Conservation (phyloP, 1,140 invertebrate species). For the Octopus sinensis region DNA sequence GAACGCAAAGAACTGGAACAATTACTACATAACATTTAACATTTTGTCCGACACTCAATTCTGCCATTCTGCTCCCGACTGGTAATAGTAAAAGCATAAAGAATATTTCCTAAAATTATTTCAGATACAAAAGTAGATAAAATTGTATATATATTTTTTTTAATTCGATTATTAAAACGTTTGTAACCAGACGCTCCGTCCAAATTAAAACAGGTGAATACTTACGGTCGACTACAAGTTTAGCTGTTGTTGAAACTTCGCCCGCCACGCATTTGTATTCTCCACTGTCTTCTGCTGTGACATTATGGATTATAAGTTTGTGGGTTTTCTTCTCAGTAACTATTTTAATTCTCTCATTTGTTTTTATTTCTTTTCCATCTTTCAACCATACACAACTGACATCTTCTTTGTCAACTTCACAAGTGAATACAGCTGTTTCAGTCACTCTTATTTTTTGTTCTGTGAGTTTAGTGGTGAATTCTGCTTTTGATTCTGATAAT, state of each 20-base stretch:
- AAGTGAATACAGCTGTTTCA: constrained; percentile 33
- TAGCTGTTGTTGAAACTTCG: not conserved
- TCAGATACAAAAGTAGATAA: no score
- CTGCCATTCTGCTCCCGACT: no score
- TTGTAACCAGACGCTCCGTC: no score
- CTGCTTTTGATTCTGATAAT: constrained; percentile 33
- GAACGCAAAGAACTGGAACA: no score
- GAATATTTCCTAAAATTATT: no score
- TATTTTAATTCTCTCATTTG: constrained; percentile 72
- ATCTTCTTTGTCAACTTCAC: constrained; percentile 35
- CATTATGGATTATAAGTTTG: constrained; percentile 45
- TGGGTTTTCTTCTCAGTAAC: constrained; percentile 43
- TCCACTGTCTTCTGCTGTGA: constrained; percentile 74
- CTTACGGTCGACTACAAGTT: not conserved
- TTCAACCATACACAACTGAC: constrained; percentile 15
- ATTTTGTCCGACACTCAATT: no score
- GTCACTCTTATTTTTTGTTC: constrained; percentile 32
- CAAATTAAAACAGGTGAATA: not conserved
- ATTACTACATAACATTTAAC: no score
- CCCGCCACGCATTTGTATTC: constrained; percentile 74
- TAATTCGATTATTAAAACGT: no score
- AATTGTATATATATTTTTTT: no score
- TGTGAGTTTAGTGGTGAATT: constrained; percentile 29
- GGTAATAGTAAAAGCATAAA: no score
- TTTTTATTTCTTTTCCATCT: not conserved